Percentiles rank a stretch among this genome's conserved stretches.
Conservation (phyloP, 2,113 vertebrate species). For the Okapia johnstoni region DNA sequence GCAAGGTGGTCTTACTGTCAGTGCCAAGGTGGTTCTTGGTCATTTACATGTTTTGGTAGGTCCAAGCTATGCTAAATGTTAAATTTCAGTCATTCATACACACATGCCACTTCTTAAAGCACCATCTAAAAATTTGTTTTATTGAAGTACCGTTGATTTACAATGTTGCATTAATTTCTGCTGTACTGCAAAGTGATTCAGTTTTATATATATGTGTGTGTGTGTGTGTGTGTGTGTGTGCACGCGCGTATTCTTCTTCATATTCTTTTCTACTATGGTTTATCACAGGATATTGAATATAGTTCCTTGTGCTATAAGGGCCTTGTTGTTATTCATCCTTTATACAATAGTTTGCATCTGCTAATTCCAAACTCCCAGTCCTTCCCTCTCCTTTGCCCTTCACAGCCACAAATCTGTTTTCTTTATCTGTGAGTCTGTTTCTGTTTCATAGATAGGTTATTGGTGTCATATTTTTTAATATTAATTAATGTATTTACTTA, state of each 20-base stretch:
- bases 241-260: neutral
- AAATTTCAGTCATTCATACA: neutral
- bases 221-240: neutral
- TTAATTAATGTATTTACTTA: neutral
- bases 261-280: neutral
- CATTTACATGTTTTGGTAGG: neutral
- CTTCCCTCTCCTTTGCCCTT: neutral
- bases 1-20: neutral
- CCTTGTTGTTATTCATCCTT: neutral
- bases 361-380: neutral
- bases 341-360: neutral
- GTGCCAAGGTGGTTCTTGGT: neutral
- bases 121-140: neutral
- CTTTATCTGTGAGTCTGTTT: neutral
- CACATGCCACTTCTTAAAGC: neutral
- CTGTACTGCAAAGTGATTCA: neutral
- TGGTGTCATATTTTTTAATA: neutral
- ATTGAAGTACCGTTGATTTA: neutral
- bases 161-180: neutral
- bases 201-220: neutral
- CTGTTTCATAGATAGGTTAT: neutral
- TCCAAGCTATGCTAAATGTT: neutral
- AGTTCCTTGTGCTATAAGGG: neutral
- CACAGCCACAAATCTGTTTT: neutral
- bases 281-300: neutral